Evolutionary conservation across 2,888 invertebrate species (phyloP).

Genomic region (Zootermopsis nevadensis): DNA sequence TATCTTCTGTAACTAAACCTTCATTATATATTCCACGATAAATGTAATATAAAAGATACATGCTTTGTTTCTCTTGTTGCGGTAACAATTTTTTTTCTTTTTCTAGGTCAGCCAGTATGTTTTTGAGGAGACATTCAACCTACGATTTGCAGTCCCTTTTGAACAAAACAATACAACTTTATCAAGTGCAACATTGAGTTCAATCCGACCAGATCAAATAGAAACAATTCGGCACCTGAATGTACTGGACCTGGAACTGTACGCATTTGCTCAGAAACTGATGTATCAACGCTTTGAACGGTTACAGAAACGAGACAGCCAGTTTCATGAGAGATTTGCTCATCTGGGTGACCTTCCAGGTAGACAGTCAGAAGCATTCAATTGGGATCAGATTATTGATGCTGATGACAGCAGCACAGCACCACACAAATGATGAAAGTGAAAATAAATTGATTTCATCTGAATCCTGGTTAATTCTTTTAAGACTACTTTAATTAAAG

Average conservation of each 20-base stretch:
- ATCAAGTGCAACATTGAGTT: constrained; percentile 83
- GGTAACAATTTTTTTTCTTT: constrained; percentile 31
- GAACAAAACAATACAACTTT: constrained; percentile 93
- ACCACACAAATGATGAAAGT: constrained; percentile 38
- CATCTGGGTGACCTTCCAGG: constrained; percentile 85
- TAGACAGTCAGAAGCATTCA: constrained; percentile 82
- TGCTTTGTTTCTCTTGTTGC: no score
- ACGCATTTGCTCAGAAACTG: constrained; percentile 90
- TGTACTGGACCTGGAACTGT: constrained; percentile 90
- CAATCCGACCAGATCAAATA: constrained; percentile 79
- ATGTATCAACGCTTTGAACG: constrained; percentile 83
- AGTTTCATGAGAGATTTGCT: constrained; percentile 85
- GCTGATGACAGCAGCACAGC: constrained; percentile 48
- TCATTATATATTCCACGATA: no score
- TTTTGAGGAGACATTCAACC: constrained; percentile 93
- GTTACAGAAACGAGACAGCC: constrained; percentile 81
- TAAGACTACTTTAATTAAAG: neutral
- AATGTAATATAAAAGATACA: no score
- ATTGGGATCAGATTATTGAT: constrained; percentile 70
- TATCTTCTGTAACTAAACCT: no score
- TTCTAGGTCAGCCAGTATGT: constrained; percentile 87
- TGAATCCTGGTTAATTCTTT: neutral
- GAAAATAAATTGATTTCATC: neutral
- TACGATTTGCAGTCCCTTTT: constrained; percentile 89
- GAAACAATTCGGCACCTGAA: constrained; percentile 83